Evolutionary conservation across 2,888 invertebrate genomes (phyloP), one percentile per base, ranked within the genome.

Genomic region (Eupithecia tripunctaria): DNA sequence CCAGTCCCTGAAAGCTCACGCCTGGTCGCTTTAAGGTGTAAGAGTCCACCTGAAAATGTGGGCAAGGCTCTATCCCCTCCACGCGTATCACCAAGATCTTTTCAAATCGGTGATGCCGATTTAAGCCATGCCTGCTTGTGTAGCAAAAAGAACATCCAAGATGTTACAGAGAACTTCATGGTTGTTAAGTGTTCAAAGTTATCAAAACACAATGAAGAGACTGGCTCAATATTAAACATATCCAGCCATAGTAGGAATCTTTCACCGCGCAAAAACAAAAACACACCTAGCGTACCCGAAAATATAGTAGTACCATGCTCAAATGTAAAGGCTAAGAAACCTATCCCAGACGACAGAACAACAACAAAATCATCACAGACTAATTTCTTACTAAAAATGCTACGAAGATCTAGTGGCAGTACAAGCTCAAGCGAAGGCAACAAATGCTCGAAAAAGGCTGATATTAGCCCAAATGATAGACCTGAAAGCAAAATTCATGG

Each of bases 331-430:
- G 21, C 18, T 36, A 68, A 32, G 38, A 64, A 67, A 0, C 51
- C 32, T 15, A 65, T 59, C n/a, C 56, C 67, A 27, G 72, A 65
- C 43, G 74, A 70, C 62, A 80, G 71, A 78, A 86, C 78, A 60
- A 76, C 79, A 72, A 86, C 89, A 2, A 89, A 90, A 78, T 89
- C 90, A 1, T 93, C 93, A 43, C 92, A 93, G 84, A 92, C 92
- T 7, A 87, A 89, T 75, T 81, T 91, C 76, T 78, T 85, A 3
- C 76, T 86, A 12, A 84, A 86, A 75, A 81, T 85, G 79, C 73
- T 86, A 51, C 78, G 76, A 51, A 80, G 79, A 70, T 77, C 77
- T 25, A 82, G 78, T 66, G 80, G 72, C 47, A 84, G 82, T 78
- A 74, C 81, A 12, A 73, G 77, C 36, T 81, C 84, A 63, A 76